Percentiles rank a stretch among this genome's conserved stretches.
Evolutionary conservation across 2,113 vertebrate species (phyloP).

Genomic region (Burhinus oedicnemus): DNA sequence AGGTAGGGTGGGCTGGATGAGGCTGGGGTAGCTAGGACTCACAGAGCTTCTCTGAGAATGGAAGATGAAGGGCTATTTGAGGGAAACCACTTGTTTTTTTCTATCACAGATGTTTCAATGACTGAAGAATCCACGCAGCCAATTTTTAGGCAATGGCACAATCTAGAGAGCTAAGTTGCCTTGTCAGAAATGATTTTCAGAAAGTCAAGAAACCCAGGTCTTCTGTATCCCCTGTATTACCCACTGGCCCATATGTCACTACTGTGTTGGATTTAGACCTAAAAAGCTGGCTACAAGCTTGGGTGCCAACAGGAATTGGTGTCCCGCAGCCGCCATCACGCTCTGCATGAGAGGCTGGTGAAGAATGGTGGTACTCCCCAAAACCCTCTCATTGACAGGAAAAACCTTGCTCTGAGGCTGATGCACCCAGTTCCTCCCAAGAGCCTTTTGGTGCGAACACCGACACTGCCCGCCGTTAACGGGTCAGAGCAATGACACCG

Average conservation of each 20-base stretch:
- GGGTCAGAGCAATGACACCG: rapidly evolving
- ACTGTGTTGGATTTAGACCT: background rate
- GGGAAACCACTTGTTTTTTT: background rate
- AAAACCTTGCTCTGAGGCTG: background rate
- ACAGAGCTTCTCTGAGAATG: background rate
- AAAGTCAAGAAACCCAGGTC: background rate
- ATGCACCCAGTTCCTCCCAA: background rate
- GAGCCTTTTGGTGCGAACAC: background rate
- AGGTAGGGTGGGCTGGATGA: background rate
- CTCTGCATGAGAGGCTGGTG: background rate
- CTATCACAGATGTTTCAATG: background rate
- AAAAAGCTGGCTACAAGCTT: background rate
- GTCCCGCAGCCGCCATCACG: background rate
- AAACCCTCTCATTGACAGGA: background rate
- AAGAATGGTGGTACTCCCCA: background rate
- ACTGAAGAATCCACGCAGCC: background rate
- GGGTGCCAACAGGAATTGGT: background rate
- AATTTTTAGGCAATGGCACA: background rate
- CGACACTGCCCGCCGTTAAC: rapidly evolving
- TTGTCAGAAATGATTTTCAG: background rate
- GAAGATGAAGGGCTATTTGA: background rate
- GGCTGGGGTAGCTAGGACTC: background rate
- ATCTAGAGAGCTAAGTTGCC: background rate
- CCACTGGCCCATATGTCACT: background rate
- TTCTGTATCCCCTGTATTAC: background rate